Base-by-base conservation (phyloP, 1,140 invertebrate genomes). In the Halictus rubicundus region DNA sequence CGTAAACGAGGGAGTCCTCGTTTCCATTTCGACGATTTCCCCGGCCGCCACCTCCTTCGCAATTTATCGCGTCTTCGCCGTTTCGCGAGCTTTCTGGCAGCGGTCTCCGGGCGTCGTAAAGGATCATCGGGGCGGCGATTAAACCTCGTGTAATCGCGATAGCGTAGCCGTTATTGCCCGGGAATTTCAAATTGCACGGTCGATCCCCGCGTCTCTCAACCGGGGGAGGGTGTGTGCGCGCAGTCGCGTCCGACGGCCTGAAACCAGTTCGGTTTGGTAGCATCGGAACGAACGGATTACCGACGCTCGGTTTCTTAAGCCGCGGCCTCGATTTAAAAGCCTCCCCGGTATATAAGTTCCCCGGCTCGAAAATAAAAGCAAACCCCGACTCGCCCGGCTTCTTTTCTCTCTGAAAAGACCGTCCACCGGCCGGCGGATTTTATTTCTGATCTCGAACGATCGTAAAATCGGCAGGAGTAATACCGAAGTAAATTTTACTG, bases 201-300 rank as follows among this genome's bases (percentile, higher is more conserved):
- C 8, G 8, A 60, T 78, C 21, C 21, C 69, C 63, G 69, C 32
- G 59, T 42, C 10, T 10, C 14, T 57, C 46, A 46, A n/a, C n/a
- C n/a, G 12, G 54, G 5, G 39, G 59, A 16, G 25, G 37, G 1
- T 2, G n/a, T 49, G 8, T 14, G 27, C 0, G 6, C 2, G 8
- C 0, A 5, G 12, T 63, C 19, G n/a, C 61, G 27, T 9, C 12
- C 23, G 32, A 32, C 0, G 42, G 3, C 19, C 39, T 21, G 23
- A 84, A 84, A 85, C 73, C 82, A 84, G 73, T 85, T 78, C 78
- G 73, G 81, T 85, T 85, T 77, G 72, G 78, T 73, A 78, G 68
- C 64, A 49, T 64, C 77, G 21, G 63, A 72, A 52, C 65, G 46
- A 59, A 59, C 73, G 83, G 82, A 84, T 85, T 85, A 85, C 60